Evolutionary conservation across 2,888 invertebrate species (phyloP).

Genomic region (Endomychus coccineus): DNA sequence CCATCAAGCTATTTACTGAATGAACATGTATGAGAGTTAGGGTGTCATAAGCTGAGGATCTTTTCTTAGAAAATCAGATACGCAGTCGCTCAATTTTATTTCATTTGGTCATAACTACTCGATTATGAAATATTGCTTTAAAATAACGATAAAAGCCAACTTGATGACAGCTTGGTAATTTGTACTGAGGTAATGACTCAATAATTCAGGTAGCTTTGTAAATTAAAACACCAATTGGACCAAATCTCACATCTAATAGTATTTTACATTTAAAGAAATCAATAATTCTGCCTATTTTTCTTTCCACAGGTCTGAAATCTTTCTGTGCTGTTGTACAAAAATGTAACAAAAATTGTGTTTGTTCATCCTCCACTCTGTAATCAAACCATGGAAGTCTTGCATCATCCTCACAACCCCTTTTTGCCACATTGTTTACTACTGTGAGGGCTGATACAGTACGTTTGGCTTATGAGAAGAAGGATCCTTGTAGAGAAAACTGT

Average conservation of each 20-base stretch:
- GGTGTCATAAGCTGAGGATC: neutral
- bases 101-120: neutral
- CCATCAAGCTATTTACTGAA: too few relatives aligned
- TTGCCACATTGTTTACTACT: constrained; percentile 17
- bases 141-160: constrained; percentile 1
- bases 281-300: constrained; percentile 15
- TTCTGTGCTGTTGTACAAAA: constrained; percentile 18
- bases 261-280: neutral
- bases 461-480: constrained; percentile 16
- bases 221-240: constrained; percentile 1
- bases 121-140: neutral
- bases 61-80: neutral
- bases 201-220: neutral
- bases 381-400: constrained; percentile 24
- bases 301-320: constrained; percentile 16
- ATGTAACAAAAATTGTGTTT: constrained; percentile 23
- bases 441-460: constrained; percentile 15
- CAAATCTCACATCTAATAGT: neutral
- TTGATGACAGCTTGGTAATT: neutral
- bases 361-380: constrained; percentile 23
- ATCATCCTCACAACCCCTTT: constrained; percentile 21
- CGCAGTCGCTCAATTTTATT: neutral
- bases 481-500: constrained; percentile 6
- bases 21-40: too few relatives aligned
- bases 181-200: neutral